These are phyloP conservation scores for Daboia siamensis DNA, from an alignment of 2,113 vertebrate species.

Conservation along the genomic window DNA sequence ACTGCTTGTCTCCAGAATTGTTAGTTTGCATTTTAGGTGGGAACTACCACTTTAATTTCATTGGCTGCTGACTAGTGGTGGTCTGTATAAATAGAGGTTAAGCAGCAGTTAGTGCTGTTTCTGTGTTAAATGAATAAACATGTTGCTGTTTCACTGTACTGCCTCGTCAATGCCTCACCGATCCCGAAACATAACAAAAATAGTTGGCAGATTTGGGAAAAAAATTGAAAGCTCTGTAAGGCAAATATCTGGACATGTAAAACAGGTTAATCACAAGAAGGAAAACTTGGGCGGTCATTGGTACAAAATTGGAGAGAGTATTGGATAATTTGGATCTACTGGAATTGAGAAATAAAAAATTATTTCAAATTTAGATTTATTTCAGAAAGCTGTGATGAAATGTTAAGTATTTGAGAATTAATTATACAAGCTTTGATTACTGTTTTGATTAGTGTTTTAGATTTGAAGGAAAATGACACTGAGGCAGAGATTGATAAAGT, in stretches of 20 bases:
- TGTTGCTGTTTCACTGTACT: no score
- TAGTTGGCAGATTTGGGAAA: neutral
- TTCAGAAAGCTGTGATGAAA: neutral
- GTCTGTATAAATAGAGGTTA: no score
- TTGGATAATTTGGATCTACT: no score
- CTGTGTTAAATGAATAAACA: no score
- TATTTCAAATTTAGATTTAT: neutral
- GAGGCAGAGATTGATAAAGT: neutral
- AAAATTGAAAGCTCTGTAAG: neutral
- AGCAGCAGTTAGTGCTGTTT: no score
- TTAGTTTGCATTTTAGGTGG: no score
- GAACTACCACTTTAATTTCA: no score
- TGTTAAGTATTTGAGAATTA: neutral
- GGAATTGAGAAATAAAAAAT: neutral
- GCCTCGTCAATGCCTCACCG: no score
- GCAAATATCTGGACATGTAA: neutral
- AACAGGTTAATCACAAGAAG: neutral
- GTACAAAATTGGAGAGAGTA: neutral
- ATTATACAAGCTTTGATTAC: neutral
- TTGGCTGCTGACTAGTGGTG: no score
- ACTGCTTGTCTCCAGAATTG: no score
- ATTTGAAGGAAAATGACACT: neutral
- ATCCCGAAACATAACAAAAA: neutral
- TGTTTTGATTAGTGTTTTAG: neutral
- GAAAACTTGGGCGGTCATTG: neutral